Conservation (phyloP, 2,888 invertebrate genomes). For the Agrypnus murinus region DNA sequence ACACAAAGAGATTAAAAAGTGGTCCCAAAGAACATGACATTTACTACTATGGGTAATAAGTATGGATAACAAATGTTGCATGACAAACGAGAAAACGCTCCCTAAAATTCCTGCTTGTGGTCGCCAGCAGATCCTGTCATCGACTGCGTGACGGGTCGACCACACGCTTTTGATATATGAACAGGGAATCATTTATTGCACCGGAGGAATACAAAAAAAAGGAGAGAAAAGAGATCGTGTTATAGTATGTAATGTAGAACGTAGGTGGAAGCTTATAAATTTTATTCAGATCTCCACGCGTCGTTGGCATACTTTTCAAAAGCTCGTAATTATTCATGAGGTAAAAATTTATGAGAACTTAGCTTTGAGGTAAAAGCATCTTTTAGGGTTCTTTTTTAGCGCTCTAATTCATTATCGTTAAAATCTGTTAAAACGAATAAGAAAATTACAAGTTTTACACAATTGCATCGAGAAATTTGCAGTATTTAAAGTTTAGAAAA, state of each 20-base stretch:
- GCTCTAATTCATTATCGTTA: no score
- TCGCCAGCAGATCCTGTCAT: conserved; percentile 45
- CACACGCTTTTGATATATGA: conserved; percentile 37
- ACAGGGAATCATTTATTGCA: conserved; percentile 34
- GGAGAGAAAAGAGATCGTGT: conserved; percentile 23
- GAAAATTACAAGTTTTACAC: no score
- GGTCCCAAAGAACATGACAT: conserved; percentile 34
- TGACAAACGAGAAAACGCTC: conserved; percentile 49
- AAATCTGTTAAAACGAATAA: no score
- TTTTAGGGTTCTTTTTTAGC: no score
- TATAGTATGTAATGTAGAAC: conserved; percentile 8
- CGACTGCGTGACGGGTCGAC: conserved; percentile 38
- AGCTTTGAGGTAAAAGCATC: conserved; percentile 1
- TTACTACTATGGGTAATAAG: conserved; percentile 37
- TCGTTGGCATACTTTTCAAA: conserved; percentile 11
- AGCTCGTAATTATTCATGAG: conserved; percentile 14
- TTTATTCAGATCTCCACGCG: conserved; percentile 25
- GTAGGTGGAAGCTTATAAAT: conserved; percentile 30
- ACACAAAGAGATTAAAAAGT: conserved; percentile 33
- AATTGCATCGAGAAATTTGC: no score
- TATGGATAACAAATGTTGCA: conserved; percentile 46
- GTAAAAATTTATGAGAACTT: conserved; percentile 1
- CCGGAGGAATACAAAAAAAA: conserved; percentile 14
- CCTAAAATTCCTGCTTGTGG: conserved; percentile 48
- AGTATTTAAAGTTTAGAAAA: no score